Evolutionary conservation across 1,140 invertebrate species (phyloP), one percentile per base, ranked within the genome.

Genomic region (Bombus waltoni): DNA sequence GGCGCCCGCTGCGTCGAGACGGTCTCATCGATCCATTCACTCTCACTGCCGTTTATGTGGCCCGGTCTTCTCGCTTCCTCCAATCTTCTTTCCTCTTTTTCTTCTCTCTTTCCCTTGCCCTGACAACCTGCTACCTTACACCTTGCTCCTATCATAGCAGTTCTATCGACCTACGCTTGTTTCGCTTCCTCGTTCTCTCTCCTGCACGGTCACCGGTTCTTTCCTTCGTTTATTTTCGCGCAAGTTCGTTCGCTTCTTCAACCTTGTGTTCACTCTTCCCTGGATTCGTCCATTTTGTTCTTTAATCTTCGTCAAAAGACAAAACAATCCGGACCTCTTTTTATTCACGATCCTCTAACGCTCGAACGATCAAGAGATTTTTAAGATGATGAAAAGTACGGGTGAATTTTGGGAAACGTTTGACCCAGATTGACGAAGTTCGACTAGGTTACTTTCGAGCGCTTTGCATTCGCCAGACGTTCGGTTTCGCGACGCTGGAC

Each of bases 11-110:
- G 65, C 82, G 89, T 85, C 89, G 89, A 90, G 91, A 92, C 91
- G 87, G 87, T 81, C 71, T 83, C 90, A 92, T 92, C 91, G 91
- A 92, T 92, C 91, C 87, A 79, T 85, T 87, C 82, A 88, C 85
- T 90, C 88, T 90, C 83, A 83, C 85, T 83, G 76, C 83, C 83
- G 77, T 81, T 87, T 68, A 66, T 47, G 68, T 74, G 81, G 71
- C 57, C 80, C 77, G 62, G 65, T 28, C 62, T 66, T 76, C 79
- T 74, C 80, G 40, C 70, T 65, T 78, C n/a, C 78, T 75, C 62
- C 28, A 42, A 25, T 8, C 65, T 25, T 44, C 32, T 66, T 70
- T 25, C 38, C 13, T 38, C 38, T 35, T 76, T 76, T 81, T 59
- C 66, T 53, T 53, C 57, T n/a, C n/a, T 85, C 71, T 71, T 76